Evolutionary conservation across 2,888 invertebrate species (phyloP), one percentile per base, ranked within the genome.

Genomic region (Psococerastis gibbosa): DNA sequence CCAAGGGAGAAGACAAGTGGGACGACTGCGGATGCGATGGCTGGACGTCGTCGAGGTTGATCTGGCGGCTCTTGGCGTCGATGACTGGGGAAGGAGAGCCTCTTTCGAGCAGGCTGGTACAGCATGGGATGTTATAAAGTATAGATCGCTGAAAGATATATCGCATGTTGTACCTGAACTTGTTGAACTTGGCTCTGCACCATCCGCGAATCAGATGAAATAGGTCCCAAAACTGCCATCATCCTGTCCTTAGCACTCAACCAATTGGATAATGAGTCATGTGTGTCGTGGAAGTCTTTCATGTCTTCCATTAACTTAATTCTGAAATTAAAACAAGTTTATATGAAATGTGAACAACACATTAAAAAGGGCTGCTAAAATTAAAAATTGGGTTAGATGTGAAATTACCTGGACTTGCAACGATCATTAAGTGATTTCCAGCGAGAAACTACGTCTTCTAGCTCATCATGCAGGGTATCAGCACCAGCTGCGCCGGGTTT

Each of bases 151-250:
- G 15, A 34, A 22, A 20, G 9, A 13, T 8, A n/a, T 42, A 43
- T 43, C 13, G 13, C 46, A 38, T 15, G 31, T 31, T n/a, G n/a
- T n/a, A n/a, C n/a, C n/a, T n/a, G n/a, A 11, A 69, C 68, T 70
- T 91, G 91, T 57, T 92, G 89, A 15, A 92, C 84, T 69, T 95
- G 95, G 31, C 87, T 89, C 57, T 88, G 84, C 2, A 94, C 88
- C 80, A 94, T 85, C 44, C 91, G 71, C 1, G 92, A 88, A 62
- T 97, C 95, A 0, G 91, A 85, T 0, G 92, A 91, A 54, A 97
- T 91, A 1, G 94, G 94, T 15, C 95, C 95, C 0, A 97, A 67
- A 0, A 92, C 94, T 1, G 83, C 78, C 62, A 97, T 69, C 92
- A 97, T 94, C 53, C 88, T 79, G 55, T 94, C 92, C 63, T 97